phyloP scores from a whole-genome alignment of 2,888 invertebrate genomes.

The Podabrus alpinus region DNA sequence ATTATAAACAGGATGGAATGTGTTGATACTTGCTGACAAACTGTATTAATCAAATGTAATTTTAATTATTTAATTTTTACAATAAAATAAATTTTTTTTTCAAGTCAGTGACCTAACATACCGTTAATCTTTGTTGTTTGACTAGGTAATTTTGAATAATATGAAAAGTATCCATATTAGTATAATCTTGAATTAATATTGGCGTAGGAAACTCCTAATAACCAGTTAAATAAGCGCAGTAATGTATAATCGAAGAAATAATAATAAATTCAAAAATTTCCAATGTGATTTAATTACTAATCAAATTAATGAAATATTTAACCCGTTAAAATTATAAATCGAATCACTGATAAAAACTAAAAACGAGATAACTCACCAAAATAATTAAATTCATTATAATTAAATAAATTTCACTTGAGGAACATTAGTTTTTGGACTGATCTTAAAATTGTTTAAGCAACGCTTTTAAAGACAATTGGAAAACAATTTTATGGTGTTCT shows the following conservation, averaged over 20 bases:
- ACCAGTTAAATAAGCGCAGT: not conserved
- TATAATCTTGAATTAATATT: not conserved
- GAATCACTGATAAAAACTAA: not conserved
- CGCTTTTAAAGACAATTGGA: conserved; percentile 51
- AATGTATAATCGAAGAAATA: not conserved
- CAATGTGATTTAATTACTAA: not conserved
- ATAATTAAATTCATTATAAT: conserved; percentile 43
- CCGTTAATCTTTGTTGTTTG: conserved; percentile 6
- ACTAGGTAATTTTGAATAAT: not conserved
- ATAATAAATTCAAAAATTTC: not conserved
- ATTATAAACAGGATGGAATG: not conserved
- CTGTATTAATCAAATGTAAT: not conserved
- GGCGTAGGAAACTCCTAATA: not conserved
- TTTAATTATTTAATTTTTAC: not conserved
- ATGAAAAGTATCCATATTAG: not conserved
- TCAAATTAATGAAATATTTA: not conserved
- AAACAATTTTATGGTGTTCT: conserved; percentile 44
- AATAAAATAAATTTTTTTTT: not conserved
- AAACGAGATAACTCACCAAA: conserved; percentile 41
- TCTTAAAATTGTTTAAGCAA: conserved; percentile 45
- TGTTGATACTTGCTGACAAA: not conserved
- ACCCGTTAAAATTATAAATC: not conserved
- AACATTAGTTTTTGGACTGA: conserved; percentile 46
- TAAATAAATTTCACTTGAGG: conserved; percentile 40
- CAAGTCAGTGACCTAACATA: conserved; percentile 16